Conservation (phyloP, 2,113 vertebrate species). For the Columba janthina region DNA sequence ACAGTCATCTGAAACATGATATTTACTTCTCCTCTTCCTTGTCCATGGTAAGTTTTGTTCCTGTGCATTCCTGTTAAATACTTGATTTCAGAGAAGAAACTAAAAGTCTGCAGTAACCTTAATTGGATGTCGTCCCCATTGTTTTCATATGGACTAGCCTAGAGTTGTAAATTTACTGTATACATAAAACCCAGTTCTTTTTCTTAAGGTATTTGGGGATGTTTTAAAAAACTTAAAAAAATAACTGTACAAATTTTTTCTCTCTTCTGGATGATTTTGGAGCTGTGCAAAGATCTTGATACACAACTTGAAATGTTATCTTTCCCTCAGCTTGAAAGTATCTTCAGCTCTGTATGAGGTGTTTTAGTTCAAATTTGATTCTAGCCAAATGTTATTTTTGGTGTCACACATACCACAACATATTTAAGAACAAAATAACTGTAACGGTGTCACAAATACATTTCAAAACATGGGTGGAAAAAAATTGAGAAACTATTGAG, state of each 20-base stretch:
- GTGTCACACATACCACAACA: neutral
- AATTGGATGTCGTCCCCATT: rapidly evolving
- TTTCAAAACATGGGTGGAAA: neutral
- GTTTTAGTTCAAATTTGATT: neutral
- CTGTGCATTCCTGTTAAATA: neutral
- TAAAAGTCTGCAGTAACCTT: neutral
- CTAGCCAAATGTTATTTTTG: neutral
- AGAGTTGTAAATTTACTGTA: neutral
- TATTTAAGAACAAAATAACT: neutral
- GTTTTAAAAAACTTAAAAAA: neutral
- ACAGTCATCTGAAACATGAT: constrained; percentile 26
- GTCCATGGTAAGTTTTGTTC: constrained; percentile 51
- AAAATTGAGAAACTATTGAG: neutral
- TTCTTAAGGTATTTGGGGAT: neutral
- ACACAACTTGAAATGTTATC: neutral
- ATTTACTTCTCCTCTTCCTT: neutral
- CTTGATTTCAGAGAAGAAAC: neutral
- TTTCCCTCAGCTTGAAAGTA: neutral
- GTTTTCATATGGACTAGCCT: neutral
- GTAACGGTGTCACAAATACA: neutral
- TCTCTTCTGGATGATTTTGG: neutral
- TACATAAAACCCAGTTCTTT: neutral
- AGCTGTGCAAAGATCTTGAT: neutral
- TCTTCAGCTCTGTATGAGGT: neutral
- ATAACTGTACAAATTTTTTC: neutral